phyloP scores from a whole-genome alignment of 1,140 invertebrate genomes.

The Diuraphis noxia region DNA sequence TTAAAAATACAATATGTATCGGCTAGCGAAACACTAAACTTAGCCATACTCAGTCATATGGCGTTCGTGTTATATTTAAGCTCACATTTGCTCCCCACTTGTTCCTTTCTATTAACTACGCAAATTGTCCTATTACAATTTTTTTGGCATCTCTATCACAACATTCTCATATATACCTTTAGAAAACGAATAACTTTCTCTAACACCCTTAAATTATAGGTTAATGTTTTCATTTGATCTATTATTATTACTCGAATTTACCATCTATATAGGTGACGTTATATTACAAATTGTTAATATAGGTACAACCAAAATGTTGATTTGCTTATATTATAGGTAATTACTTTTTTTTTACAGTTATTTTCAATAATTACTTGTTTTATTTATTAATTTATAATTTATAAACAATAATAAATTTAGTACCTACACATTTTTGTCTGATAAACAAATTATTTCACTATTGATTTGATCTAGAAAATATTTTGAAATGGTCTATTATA shows the following conservation, averaged over 20 bases:
- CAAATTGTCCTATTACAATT: conserved; percentile 7
- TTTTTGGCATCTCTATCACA: conserved; percentile 28
- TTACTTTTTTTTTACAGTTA: background rate
- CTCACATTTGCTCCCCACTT: conserved; percentile 19
- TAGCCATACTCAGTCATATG: conserved; percentile 54
- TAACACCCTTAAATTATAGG: background rate
- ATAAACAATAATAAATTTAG: background rate
- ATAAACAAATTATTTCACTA: background rate
- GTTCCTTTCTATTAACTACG: background rate
- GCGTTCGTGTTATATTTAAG: conserved; percentile 46
- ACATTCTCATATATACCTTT: background rate
- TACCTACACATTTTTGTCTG: background rate
- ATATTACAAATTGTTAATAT: background rate
- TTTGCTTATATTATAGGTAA: background rate
- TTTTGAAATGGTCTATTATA: too few species aligned
- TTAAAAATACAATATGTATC: conserved; percentile 47
- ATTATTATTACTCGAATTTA: background rate
- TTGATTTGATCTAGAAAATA: background rate
- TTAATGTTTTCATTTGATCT: conserved; percentile 20
- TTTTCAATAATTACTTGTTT: background rate
- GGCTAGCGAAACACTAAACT: conserved; percentile 48
- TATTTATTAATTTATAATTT: too few species aligned
- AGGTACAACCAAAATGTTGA: background rate
- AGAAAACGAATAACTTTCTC: conserved; percentile 23
- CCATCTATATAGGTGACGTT: background rate